Evolutionary conservation across 2,797 vertebrate species (phyloP), one percentile per base, ranked within the genome.

Genomic region (Manis javanica): DNA sequence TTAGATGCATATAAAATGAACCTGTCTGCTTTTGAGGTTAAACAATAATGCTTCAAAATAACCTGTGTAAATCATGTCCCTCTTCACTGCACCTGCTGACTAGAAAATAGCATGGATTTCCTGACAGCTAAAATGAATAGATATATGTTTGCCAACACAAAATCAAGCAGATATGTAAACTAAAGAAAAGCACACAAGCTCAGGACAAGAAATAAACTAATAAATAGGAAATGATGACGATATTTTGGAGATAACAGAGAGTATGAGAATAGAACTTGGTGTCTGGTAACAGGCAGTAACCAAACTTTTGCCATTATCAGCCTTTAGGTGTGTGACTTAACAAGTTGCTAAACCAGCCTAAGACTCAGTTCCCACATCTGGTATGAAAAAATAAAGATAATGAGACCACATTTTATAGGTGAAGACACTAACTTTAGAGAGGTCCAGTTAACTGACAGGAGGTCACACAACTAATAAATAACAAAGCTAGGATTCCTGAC

Each of bases 101-200:
- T n/a, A 95, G 84, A 96, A 97, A 97, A 96, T 88, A 89, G 7
- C 61, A 92, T 88, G 21, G 88, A 97, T 93, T 97, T 95, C 59
- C 72, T 96, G 94, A 94, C 51, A 83, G 37, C 91, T 94, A 82
- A 92, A 97, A 94, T 95, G 46, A 55, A 91, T 91, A 74, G 79
- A 84, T 86, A 87, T 31, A 82, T 93, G 87, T 96, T 97, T 95
- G 78, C 37, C 29, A 95, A 63, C 12, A 31, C 53, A 91, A 96
- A 94, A 91, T 93, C 83, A 94, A 90, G 31, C 51, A 95, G 29
- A 5, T 53, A 77, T 24, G 19, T 74, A 78, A 42, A 31, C 42
- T 68, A 95, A 91, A 81, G 39, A 3, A 57, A 86, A 83, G 23
- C 3, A 79, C 14, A 78, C 3, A 59, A 23, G 42, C 15, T 87